A percentile compares a stretch with the other conserved stretches of the same genome.
phyloP scores from a whole-genome alignment of 1,140 invertebrate genomes.

The Drosophila dunni region DNA sequence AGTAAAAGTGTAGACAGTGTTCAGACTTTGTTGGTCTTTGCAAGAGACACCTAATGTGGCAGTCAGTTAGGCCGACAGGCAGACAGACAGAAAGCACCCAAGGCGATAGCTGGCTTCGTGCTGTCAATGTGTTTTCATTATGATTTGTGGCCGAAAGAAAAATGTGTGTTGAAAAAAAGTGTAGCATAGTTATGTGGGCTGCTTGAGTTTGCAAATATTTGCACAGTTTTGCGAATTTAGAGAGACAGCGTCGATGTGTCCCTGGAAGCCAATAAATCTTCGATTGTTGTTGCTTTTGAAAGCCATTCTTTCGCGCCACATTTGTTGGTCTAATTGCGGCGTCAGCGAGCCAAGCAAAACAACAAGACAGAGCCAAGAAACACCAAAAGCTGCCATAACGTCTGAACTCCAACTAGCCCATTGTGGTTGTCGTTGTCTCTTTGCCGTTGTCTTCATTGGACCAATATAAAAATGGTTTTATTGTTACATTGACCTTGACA shows the following conservation, averaged over 20 bases:
- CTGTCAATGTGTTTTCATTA: conserved; percentile 61
- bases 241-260: conserved; percentile 9
- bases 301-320: conserved; percentile 57
- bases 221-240: conserved; percentile 47
- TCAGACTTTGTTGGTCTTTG: not conserved
- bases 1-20: conserved; percentile 16
- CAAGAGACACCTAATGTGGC: conserved; percentile 3
- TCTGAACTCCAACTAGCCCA: conserved; percentile 26
- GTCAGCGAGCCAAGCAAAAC: conserved; percentile 55
- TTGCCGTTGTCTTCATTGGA: conserved; percentile 25
- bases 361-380: conserved; percentile 30
- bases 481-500: conserved; percentile 69
- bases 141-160: conserved; percentile 57
- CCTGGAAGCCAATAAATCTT: conserved; percentile 65
- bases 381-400: conserved; percentile 37
- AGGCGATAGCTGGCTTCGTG: not conserved
- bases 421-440: conserved; percentile 8
- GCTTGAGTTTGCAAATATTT: conserved; percentile 29
- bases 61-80: not conserved
- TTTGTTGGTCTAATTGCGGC: conserved; percentile 71
- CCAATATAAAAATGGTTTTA: conserved; percentile 49
- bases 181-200: conserved; percentile 57
- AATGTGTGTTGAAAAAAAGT: conserved; percentile 34
- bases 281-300: conserved; percentile 55
- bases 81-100: not conserved